Evolutionary conservation across 2,888 invertebrate genomes (phyloP).

Genomic region (Myopa tessellatipennis): DNA sequence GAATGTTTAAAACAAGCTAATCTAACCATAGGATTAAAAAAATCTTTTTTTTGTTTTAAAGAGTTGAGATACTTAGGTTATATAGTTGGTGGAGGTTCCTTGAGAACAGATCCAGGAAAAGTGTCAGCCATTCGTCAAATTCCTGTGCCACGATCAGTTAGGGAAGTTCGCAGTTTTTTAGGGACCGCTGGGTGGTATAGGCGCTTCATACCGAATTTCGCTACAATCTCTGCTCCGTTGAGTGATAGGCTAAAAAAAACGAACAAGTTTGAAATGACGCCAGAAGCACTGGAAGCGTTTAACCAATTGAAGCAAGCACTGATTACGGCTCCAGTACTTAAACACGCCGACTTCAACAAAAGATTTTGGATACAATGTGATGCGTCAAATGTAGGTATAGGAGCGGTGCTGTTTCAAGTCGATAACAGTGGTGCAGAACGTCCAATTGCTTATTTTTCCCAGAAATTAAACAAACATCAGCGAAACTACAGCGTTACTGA

Average conservation of each 20-base stretch:
- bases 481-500: neutral
- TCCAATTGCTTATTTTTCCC: no score
- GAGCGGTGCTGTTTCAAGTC: neutral
- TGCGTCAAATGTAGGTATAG: constrained; percentile 4
- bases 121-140: constrained; percentile 29
- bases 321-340: constrained; percentile 10
- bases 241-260: constrained; percentile 31
- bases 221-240: constrained; percentile 14
- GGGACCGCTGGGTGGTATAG: constrained; percentile 34
- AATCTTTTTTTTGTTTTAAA: constrained; percentile 42
- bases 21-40: constrained; percentile 42
- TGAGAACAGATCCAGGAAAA: constrained; percentile 36
- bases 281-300: constrained; percentile 18
- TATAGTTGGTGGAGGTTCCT: constrained; percentile 30
- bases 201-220: constrained; percentile 18
- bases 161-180: constrained; percentile 31
- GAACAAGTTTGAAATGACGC: constrained; percentile 26
- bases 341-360: constrained; percentile 15
- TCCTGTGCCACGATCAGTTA: constrained; percentile 18
- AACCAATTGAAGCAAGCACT: constrained; percentile 11
- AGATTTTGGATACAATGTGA: constrained; percentile 30
- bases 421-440: no score
- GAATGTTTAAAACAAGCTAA: constrained; percentile 31
- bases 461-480: no score
- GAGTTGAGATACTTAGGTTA: constrained; percentile 38